Base-by-base conservation (phyloP, 2,888 invertebrate genomes). In the Chironomus tentans region DNA sequence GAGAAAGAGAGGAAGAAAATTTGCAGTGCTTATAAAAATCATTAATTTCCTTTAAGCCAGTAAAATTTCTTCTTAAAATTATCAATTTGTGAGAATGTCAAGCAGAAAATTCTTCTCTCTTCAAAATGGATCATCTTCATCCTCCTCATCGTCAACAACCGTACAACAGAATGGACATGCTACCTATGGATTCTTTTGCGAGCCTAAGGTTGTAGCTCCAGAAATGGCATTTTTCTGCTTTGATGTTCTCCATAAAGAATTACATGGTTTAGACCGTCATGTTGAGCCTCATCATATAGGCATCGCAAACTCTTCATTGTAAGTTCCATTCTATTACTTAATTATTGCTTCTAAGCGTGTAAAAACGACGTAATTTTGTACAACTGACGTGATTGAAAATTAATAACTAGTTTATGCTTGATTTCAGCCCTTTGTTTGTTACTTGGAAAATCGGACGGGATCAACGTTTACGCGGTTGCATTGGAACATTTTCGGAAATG, bases 181-280 rank as follows among this genome's bases (percentile, higher is more conserved):
- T 38, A 15, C 56, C 6, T 56, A 15, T 18, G 72, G 62, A 18
- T 38, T 21, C n/a, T n/a, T 12, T 4, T 13, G n/a, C 5, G 72
- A 72, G 15, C 38, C 50, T 12, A 61, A 79, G 82, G 92, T 96
- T 79, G 95, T 94, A 80, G 90, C 91, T 84, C 92, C 93, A 78
- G 97, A 98, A 85, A 99, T 99, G 98, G 97, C 97, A 84, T 95
- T 93, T 88, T 98, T 94, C 87, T 99, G 99, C 89, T 99, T 98
- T 88, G 98, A 99, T 87, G 97, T 98, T 80, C 90, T 99, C 79
- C 93, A 97, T 85, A 91, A 92, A 85, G 95, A 97, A 86, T 88
- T 99, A 81, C 92, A 97, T 86, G 94, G 92, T 84, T 88, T 94
- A 84, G 95, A 97, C 80, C 92, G 94, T 80, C 98, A 98, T 79